Conservation (phyloP, 1,140 invertebrate genomes). For the Trichomalopsis sarcophagae region DNA sequence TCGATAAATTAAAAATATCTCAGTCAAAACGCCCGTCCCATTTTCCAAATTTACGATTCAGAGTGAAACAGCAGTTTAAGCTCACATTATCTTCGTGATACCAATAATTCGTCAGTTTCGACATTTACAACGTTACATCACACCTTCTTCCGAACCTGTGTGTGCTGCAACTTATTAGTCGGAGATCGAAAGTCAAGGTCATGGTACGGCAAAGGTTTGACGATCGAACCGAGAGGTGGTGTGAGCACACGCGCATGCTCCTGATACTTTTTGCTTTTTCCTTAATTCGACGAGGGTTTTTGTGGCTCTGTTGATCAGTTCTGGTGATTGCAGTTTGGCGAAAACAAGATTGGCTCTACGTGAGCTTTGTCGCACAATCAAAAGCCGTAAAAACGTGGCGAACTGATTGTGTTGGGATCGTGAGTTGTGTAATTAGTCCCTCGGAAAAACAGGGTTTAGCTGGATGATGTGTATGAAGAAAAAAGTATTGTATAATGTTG, state of each 20-base stretch:
- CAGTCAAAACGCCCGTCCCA: too few relatives aligned
- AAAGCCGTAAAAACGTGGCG: not conserved
- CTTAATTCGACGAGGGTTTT: not conserved
- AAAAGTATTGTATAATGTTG: too few relatives aligned
- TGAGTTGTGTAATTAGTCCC: too few relatives aligned
- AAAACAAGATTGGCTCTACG: not conserved
- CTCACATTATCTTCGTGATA: not conserved
- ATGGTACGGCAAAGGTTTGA: not conserved
- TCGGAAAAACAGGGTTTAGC: too few relatives aligned
- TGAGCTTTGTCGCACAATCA: not conserved
- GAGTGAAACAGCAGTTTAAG: not conserved
- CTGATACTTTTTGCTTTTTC: not conserved
- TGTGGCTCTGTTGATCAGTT: not conserved
- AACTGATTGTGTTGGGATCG: too few relatives aligned
- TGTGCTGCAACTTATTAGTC: not conserved
- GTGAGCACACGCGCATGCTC: not conserved
- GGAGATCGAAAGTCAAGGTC: not conserved
- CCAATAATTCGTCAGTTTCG: not conserved
- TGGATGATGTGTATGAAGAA: too few relatives aligned
- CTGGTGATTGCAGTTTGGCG: not conserved
- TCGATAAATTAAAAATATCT: too few relatives aligned
- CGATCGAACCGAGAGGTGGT: not conserved
- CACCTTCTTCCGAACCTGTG: not conserved
- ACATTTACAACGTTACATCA: not conserved
- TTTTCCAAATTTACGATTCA: not conserved